These are phyloP conservation scores for Gymnocephalus cernua DNA, from an alignment of 2,113 vertebrate species.

Conservation along the genomic window DNA sequence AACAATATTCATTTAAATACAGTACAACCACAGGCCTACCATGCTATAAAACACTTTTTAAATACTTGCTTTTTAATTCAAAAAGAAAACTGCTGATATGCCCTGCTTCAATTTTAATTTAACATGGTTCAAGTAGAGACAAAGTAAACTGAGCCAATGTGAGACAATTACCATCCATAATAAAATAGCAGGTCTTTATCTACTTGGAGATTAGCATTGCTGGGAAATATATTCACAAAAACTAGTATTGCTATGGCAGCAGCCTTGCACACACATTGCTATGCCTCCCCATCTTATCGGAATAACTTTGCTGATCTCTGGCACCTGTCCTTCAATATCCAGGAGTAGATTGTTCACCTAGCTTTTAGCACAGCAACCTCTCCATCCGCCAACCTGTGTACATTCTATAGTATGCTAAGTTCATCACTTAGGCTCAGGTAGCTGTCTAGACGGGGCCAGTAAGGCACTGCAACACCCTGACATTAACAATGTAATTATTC, in stretches of 20 bases:
- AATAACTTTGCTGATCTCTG: conserved; percentile 18
- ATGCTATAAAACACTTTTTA: not conserved
- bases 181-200: too few species aligned
- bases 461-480: conserved; percentile 40
- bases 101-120: too few species aligned
- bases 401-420: conserved; percentile 25
- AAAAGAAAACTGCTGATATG: too few species aligned
- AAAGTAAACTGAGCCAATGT: not conserved
- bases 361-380: not conserved
- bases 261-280: too few species aligned
- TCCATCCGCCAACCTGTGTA: not conserved
- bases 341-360: not conserved
- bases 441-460: conserved; percentile 23
- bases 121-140: not conserved
- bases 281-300: not conserved
- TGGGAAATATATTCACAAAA: not conserved
- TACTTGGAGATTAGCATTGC: too few species aligned
- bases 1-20: not conserved
- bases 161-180: not conserved
- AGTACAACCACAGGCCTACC: not conserved
- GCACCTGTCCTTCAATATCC: not conserved
- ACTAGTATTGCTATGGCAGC: not conserved
- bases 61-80: too few species aligned
- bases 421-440: conserved; percentile 56
- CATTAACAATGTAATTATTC: conserved; percentile 75